Percentiles rank a stretch among this genome's conserved stretches.
These are phyloP conservation scores for Tetrax tetrax DNA, from an alignment of 2,113 vertebrate genomes.

Conservation along the genomic window DNA sequence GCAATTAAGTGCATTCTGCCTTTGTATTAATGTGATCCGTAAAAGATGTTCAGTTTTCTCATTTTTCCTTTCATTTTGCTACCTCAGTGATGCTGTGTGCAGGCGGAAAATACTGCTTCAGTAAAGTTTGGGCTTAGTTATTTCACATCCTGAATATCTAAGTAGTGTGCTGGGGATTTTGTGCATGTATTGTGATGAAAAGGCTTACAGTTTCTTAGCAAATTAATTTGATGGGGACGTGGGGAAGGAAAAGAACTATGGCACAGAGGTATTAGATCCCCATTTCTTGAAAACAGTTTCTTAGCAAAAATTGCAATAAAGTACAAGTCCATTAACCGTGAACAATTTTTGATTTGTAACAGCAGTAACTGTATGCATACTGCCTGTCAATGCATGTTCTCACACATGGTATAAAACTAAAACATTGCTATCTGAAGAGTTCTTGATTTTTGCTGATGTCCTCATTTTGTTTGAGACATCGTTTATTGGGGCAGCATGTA, in stretches of 20 bases:
- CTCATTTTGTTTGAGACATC: constrained; percentile 27
- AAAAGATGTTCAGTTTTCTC: constrained; percentile 45
- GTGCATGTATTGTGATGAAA: not conserved
- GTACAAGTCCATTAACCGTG: not conserved
- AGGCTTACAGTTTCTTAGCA: not conserved
- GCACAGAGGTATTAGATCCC: not conserved
- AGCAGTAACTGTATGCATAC: constrained; percentile 3
- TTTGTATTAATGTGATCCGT: constrained; percentile 32
- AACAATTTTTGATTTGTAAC: constrained; percentile 27
- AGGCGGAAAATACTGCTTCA: constrained; percentile 5
- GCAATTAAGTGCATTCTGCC: constrained; percentile 6
- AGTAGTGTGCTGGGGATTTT: not conserved
- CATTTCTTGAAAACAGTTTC: not conserved
- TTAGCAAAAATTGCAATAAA: not conserved
- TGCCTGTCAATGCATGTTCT: constrained; percentile 25
- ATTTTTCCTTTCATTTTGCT: constrained; percentile 30
- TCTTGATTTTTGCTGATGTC: constrained; percentile 35
- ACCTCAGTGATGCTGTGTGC: constrained; percentile 23
- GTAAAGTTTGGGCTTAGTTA: constrained; percentile 12
- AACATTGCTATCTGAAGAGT: not conserved
- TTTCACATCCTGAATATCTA: constrained; percentile 4
- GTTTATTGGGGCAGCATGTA: constrained; percentile 18
- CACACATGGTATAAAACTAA: constrained; percentile 36
- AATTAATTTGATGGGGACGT: not conserved
- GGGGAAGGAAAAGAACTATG: not conserved